phyloP scores from a whole-genome alignment of 2,888 invertebrate species.

The Rotaria socialis region DNA sequence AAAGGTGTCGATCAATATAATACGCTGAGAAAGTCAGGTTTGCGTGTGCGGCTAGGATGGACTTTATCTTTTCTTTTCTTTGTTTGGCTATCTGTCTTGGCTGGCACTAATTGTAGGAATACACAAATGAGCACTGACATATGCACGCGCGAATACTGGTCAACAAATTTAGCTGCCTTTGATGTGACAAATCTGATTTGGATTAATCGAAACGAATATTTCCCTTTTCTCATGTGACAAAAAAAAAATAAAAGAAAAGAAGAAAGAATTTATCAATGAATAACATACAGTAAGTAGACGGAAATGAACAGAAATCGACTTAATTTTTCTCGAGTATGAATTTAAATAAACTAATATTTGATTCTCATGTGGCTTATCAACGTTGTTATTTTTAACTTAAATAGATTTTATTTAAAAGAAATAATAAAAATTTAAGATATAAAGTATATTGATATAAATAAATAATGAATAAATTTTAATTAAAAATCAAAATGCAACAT shows the following conservation, averaged over 20 bases:
- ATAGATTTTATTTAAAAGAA: neutral
- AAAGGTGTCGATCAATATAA: neutral
- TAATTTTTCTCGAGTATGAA: neutral
- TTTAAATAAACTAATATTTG: neutral
- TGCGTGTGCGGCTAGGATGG: conserved; percentile 11
- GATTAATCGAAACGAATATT: conserved; percentile 37
- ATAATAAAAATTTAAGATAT: too few relatives aligned
- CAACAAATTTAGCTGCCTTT: conserved; percentile 1
- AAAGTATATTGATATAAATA: too few relatives aligned
- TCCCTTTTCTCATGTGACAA: conserved; percentile 18
- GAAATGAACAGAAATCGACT: neutral
- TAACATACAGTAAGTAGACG: neutral
- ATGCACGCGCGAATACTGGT: neutral
- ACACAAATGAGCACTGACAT: conserved; percentile 8
- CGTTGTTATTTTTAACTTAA: neutral
- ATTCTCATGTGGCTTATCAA: neutral
- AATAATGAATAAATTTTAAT: too few relatives aligned
- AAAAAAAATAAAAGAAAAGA: neutral
- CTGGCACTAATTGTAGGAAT: neutral
- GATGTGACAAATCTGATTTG: conserved; percentile 39
- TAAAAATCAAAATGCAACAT: too few relatives aligned
- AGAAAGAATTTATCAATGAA: neutral
- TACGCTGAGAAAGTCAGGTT: neutral
- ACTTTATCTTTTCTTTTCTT: neutral
- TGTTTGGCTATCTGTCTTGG: neutral